Base-by-base conservation (phyloP, 2,113 vertebrate species). In the Eubucco bourcierii region DNA sequence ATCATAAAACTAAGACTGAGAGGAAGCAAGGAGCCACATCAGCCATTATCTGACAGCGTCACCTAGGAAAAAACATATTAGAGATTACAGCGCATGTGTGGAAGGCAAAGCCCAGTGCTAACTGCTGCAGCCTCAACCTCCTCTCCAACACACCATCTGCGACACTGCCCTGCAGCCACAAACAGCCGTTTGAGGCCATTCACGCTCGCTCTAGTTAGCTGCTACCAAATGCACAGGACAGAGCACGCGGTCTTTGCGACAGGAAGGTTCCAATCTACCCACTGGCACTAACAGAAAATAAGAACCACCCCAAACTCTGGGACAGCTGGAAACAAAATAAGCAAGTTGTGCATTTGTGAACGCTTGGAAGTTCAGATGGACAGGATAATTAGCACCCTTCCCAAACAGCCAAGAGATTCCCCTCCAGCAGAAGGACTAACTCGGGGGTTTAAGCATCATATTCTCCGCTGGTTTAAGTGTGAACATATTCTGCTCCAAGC, bases 1-100 rank as follows among this genome's bases (percentile, higher is more conserved):
- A 98, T 99, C 99, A 99, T 98, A 99, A 98, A 99, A 98, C 98
- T 99, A 99, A 98, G 98, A 98, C 98, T 98, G 98, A 98, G 98
- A 98, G 97, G 98, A 98, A 98, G 98, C 98, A 98, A 97, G 98
- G 98, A 98, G 98, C 98, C 98, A 98, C 98, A 98, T 98, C 98
- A 98, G 98, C 98, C 98, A 99, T 97, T 98, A 98, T 99, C 97
- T 99, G 98, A 98, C 97, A 98, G 98, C 98, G 98, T 98, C 98
- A 99, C 99, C 99, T 99, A 99, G 97, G 97, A 99, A 98, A 98
- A 98, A 99, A 99, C 99, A 99, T 98, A 99, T 99, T 99, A 99
- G 97, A 99, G 99, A 99, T 99, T 99, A 99, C 99, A 98, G 98
- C 98, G 99, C 97, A 99, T 99, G 99, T 99, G 99, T 99, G 99